phyloP scores from a whole-genome alignment of 2,113 vertebrate genomes.

The Syngnathus typhle region DNA sequence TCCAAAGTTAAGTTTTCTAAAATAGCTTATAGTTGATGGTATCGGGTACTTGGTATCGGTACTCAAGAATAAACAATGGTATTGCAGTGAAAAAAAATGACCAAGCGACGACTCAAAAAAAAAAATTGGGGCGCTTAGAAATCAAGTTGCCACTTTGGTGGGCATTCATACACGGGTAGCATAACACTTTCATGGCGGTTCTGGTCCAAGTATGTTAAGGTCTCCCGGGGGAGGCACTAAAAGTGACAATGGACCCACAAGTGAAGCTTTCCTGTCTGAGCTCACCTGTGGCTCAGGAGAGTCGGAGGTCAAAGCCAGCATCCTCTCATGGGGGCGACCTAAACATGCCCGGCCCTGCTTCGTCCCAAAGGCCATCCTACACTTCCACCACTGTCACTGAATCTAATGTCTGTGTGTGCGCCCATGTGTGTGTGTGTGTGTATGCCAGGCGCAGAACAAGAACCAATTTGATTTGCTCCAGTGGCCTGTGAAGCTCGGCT shows the following conservation, averaged over 20 bases:
- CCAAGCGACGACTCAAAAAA: too few species aligned
- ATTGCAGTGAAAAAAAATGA: too few species aligned
- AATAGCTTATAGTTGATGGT: too few species aligned
- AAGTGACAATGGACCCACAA: background rate
- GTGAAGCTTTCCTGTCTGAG: slow-evolving; percentile 13
- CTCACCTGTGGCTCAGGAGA: slow-evolving; percentile 57
- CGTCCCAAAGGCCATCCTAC: slow-evolving; percentile 48
- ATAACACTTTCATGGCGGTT: background rate
- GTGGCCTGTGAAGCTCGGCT: slow-evolving; percentile 87
- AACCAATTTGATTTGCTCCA: slow-evolving; percentile 98
- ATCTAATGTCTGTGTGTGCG: slow-evolving; percentile 41
- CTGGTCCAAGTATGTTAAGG: background rate
- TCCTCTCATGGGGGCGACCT: slow-evolving; percentile 38
- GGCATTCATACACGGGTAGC: background rate
- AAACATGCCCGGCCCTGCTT: slow-evolving; percentile 60
- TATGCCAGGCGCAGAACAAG: slow-evolving; percentile 74
- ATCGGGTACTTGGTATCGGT: too few species aligned
- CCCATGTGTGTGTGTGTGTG: slow-evolving; percentile 4
- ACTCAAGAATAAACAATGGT: too few species aligned
- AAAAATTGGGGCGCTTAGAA: too few species aligned
- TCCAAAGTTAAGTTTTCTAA: too few species aligned
- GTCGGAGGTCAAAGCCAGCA: slow-evolving; percentile 43
- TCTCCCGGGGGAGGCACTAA: background rate
- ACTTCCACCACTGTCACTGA: slow-evolving; percentile 36
- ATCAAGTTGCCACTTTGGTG: too few species aligned